Percentiles rank a stretch among this genome's conserved stretches.
Conservation (phyloP, 2,113 vertebrate species). For the Manacus vitellinus region DNA sequence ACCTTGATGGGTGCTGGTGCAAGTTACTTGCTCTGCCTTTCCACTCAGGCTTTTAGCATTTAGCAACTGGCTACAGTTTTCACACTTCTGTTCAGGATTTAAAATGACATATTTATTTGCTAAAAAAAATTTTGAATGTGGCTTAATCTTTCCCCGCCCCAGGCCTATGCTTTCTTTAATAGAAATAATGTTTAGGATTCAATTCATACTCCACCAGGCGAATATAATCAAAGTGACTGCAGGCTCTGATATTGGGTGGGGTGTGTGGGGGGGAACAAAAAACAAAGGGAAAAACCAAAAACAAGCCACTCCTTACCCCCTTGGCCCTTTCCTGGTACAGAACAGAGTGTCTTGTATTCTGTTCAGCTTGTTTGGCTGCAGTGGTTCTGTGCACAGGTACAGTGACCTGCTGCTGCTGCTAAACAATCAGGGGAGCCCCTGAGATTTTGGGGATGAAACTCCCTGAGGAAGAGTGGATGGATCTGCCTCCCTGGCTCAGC, state of each 20-base stretch:
- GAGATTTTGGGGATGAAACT: background rate
- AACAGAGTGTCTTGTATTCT: background rate
- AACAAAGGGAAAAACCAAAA: background rate
- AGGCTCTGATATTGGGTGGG: background rate
- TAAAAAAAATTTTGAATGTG: background rate
- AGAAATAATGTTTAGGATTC: background rate
- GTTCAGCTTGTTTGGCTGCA: background rate
- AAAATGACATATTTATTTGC: background rate
- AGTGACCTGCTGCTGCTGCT: background rate
- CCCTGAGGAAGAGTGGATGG: background rate
- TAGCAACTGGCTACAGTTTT: background rate
- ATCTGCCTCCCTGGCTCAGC: background rate
- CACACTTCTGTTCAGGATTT: background rate
- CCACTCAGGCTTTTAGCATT: background rate
- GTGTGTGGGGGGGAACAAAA: background rate
- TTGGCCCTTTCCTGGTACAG: background rate
- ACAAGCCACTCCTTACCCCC: background rate
- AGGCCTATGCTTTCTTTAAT: background rate
- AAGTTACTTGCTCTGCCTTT: background rate
- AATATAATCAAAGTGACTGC: background rate
- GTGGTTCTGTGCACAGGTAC: background rate
- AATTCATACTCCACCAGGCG: background rate
- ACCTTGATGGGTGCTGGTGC: background rate
- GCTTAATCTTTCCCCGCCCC: background rate
- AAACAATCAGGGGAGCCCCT: background rate